Conservation (phyloP, 2,888 invertebrate species). For the Oligia strigilis region DNA sequence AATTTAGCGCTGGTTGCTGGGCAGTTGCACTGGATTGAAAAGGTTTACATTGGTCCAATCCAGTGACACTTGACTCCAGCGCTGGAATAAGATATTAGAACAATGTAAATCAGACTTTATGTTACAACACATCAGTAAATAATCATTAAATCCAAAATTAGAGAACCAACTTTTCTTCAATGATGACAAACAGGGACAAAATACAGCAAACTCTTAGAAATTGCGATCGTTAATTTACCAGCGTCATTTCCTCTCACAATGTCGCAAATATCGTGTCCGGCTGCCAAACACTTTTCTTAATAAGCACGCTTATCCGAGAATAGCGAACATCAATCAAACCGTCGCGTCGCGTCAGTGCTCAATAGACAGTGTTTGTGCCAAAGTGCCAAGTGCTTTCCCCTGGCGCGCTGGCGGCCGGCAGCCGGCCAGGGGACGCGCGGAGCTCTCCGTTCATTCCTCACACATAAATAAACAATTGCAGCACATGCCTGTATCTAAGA, state of each 20-base stretch:
- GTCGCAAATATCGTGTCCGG: slow-evolving; percentile 51
- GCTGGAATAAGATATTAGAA: too few species aligned
- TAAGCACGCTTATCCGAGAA: slow-evolving; percentile 71
- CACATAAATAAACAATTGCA: slow-evolving; percentile 33
- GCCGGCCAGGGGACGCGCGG: slow-evolving; percentile 29
- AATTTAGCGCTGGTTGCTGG: not conserved
- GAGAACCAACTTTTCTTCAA: not conserved
- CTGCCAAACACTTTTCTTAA: slow-evolving; percentile 72
- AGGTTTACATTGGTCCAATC: not conserved
- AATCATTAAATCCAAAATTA: not conserved
- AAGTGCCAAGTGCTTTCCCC: slow-evolving; percentile 79
- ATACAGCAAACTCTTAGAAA: not conserved
- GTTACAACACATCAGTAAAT: not conserved
- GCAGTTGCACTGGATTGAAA: not conserved
- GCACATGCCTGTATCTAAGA: slow-evolving; percentile 18
- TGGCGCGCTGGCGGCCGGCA: slow-evolving; percentile 71
- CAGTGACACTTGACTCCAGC: not conserved
- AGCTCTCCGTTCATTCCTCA: slow-evolving; percentile 39
- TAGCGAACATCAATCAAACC: slow-evolving; percentile 80
- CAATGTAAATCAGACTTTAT: not conserved
- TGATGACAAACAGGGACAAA: not conserved
- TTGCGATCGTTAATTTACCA: slow-evolving; percentile 12
- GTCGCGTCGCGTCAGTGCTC: slow-evolving; percentile 75
- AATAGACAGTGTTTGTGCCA: slow-evolving; percentile 66
- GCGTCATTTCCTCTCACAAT: slow-evolving; percentile 28